Evolutionary conservation across 2,888 invertebrate species (phyloP), one percentile per base, ranked within the genome.

Genomic region (Sussaba pulchella): DNA sequence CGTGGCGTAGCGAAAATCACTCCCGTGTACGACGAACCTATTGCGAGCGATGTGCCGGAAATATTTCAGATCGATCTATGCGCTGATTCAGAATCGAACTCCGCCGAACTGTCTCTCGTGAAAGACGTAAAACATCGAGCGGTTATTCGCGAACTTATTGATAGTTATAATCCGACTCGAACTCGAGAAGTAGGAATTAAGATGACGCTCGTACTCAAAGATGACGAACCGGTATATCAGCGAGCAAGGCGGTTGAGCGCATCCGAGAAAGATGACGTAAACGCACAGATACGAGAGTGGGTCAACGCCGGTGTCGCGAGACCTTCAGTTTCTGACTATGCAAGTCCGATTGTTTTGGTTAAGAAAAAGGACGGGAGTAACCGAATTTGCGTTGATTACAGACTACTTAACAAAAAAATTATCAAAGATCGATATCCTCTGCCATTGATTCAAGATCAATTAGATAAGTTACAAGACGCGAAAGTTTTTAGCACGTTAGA

Each of bases 331-430:
- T 63, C 63, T 9, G 63, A 63, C n/a, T 63, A 66, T 50, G 84
- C 89, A 12, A 88, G 86, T 63, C 82, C 86, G 1, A 72, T 87
- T 1, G 83, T 88, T 1, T 54, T 89, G 19, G 85, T 86, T 1
- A 82, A 76, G n/a, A 54, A 87, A 31, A 87, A 87, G 74, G 81
- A 84, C n/a, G 84, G 85, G 6, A 45, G 66, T 5, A 71, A 75
- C 2, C 66, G 86, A 19, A 61, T 87, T 8, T 92, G 91, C 78
- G 87, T 92, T 0, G 91, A 92, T 75, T 93, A 89, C 75, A 71
- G 92, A 12, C 73, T 82, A 12, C 59, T 92, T 0, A 92, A 92
- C 81, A 78, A 79, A 36, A 87, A 88, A 78, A 87, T 89, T 0
- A 69, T 85, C 3, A 87, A 85, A 81, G 85, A 84, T 52, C 66